A percentile compares a stretch with the other conserved stretches of the same genome.
Evolutionary conservation across 53 echinoderm and acorn worm species (phyloP).

Genomic region (Zoroaster sp.): DNA sequence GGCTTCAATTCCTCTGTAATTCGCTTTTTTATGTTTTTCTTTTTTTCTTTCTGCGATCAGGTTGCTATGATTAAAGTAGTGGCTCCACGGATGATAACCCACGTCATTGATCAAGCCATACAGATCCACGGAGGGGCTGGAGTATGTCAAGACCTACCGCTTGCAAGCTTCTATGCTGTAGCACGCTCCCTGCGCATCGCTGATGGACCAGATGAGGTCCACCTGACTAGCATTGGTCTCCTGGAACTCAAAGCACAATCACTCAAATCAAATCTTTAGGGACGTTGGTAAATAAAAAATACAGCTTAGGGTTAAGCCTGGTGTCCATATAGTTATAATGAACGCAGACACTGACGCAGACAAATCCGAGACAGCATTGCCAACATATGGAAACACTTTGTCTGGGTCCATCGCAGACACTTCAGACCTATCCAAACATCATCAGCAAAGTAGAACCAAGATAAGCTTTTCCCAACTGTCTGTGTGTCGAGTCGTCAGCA

Average conservation of each 20-base stretch:
- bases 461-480: no score
- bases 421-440: no score
- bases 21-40: background rate
- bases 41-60: constrained; percentile 39
- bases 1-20: background rate
- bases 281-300: no score
- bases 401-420: no score
- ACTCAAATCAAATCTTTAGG: constrained; percentile 82
- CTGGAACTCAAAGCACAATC: constrained; percentile 83
- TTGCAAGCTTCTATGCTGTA: constrained; percentile 72
- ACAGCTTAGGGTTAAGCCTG: no score
- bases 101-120: constrained; percentile 88
- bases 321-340: no score
- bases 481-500: no score
- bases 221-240: constrained; percentile 74
- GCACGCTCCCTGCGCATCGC: constrained; percentile 88
- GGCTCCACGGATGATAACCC: constrained; percentile 81
- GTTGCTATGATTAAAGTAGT: constrained; percentile 96
- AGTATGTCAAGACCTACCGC: constrained; percentile 76
- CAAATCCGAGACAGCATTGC: no score
- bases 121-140: constrained; percentile 97
- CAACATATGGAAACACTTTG: no score
- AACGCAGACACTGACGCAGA: no score
- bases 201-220: constrained; percentile 99
- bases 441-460: no score